These are phyloP conservation scores for Eulemur rufifrons DNA, from an alignment of 2,113 vertebrate genomes.

Conservation along the genomic window DNA sequence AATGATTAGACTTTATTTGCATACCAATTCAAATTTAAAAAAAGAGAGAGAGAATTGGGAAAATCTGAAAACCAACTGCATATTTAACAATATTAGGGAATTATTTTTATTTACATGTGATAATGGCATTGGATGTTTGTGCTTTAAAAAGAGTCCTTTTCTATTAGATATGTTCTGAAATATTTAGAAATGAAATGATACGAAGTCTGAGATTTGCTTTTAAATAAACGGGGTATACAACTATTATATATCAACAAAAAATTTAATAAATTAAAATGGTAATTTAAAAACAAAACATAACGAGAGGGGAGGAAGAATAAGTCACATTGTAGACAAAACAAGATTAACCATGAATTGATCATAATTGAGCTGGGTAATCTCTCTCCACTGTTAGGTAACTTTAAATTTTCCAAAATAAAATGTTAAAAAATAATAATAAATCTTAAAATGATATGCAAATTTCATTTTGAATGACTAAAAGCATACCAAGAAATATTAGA, in stretches of 20 bases:
- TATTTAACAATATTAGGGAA: neutral
- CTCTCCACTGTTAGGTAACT: neutral
- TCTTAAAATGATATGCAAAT: neutral
- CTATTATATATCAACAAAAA: neutral
- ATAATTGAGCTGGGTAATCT: neutral
- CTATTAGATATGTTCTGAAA: neutral
- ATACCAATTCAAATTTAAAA: neutral
- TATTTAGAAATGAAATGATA: constrained; percentile 26
- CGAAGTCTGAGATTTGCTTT: neutral
- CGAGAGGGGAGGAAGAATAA: neutral
- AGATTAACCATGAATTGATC: neutral
- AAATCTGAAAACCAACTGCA: constrained; percentile 2
- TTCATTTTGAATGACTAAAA: neutral
- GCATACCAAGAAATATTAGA: neutral
- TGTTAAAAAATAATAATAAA: neutral
- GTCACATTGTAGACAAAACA: neutral
- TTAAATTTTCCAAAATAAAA: neutral
- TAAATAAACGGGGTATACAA: neutral
- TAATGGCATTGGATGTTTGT: neutral
- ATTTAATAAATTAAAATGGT: neutral
- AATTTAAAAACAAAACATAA: neutral
- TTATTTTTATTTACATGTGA: neutral
- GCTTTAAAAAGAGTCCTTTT: neutral
- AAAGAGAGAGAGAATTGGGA: neutral
- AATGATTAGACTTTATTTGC: neutral